A percentile compares a stretch with the other conserved stretches of the same genome.
phyloP scores from a whole-genome alignment of 2,113 vertebrate genomes.

The Butorides virescens region DNA sequence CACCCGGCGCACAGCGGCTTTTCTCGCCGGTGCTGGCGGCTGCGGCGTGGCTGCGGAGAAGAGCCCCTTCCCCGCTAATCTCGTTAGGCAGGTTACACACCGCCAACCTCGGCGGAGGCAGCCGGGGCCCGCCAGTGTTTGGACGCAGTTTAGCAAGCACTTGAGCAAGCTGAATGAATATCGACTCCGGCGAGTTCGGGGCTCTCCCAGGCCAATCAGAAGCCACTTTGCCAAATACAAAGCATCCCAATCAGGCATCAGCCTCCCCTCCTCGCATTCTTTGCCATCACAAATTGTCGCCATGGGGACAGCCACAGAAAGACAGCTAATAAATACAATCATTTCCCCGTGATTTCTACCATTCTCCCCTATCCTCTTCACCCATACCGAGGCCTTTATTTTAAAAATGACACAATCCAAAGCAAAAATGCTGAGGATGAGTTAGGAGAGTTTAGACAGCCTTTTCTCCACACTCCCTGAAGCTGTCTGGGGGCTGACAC shows the following conservation, averaged over 20 bases:
- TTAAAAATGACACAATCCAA: slow-evolving; percentile 13
- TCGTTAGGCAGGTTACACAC: slow-evolving; percentile 75
- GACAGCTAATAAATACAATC: slow-evolving; percentile 84
- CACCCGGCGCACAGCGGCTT: not conserved
- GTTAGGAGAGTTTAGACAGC: slow-evolving; percentile 61
- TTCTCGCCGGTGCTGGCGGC: slow-evolving; percentile 33
- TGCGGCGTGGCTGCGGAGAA: not conserved
- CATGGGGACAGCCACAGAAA: slow-evolving; percentile 92
- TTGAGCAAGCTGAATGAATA: slow-evolving; percentile 97
- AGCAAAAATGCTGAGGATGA: slow-evolving; percentile 49
- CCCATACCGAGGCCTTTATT: not conserved
- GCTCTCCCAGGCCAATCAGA: slow-evolving; percentile 97
- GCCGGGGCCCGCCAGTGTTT: slow-evolving; percentile 58
- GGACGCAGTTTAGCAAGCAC: slow-evolving; percentile 78
- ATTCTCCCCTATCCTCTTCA: slow-evolving; percentile 50
- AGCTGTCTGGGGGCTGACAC: slow-evolving; percentile 68
- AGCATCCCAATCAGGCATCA: slow-evolving; percentile 91
- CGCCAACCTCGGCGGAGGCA: slow-evolving; percentile 67
- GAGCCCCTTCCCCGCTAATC: slow-evolving; percentile 64
- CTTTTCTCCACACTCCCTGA: slow-evolving; percentile 44
- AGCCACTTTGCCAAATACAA: slow-evolving; percentile 95
- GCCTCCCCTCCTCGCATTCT: slow-evolving; percentile 96
- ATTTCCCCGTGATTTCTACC: slow-evolving; percentile 74
- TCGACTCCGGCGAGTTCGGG: slow-evolving; percentile 92
- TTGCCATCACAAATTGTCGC: slow-evolving; percentile 95